These are phyloP conservation scores for Dorcus hopei DNA, from an alignment of 2,888 invertebrate species.

Conservation along the genomic window DNA sequence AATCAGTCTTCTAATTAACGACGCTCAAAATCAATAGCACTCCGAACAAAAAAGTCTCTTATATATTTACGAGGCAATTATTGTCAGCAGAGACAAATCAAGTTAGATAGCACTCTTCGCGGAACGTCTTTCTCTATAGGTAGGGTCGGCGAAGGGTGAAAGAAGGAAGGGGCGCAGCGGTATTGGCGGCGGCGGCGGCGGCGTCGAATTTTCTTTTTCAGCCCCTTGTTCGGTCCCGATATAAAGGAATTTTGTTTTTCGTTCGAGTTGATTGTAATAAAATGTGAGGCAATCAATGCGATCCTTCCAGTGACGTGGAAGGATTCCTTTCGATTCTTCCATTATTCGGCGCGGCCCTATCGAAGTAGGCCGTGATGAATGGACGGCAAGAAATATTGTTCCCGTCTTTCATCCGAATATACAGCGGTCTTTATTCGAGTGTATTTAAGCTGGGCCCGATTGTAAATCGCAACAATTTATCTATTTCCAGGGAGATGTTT, in stretches of 20 bases:
- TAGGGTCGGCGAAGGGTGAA: no score
- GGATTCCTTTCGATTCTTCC: constrained; percentile 24
- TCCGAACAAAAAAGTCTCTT: no score
- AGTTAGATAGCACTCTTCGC: no score
- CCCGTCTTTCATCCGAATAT: constrained; percentile 22
- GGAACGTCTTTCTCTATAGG: no score
- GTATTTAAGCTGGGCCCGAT: constrained; percentile 4
- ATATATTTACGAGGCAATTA: no score
- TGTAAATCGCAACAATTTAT: no score
- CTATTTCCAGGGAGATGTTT: no score
- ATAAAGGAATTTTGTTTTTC: constrained; percentile 11
- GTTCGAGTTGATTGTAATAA: constrained; percentile 20
- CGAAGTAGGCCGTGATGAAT: constrained; percentile 30
- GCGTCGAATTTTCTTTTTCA: neutral
- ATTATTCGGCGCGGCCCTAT: constrained; percentile 28
- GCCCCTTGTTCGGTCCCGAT: constrained; percentile 4
- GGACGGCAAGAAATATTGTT: constrained; percentile 31
- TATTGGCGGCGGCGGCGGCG: no score
- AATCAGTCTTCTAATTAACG: no score
- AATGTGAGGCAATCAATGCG: constrained; percentile 26
- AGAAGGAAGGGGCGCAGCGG: no score
- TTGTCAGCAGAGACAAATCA: no score
- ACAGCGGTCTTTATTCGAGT: constrained; percentile 10
- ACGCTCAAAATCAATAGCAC: no score
- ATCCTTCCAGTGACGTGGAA: constrained; percentile 27